These are phyloP conservation scores for Caenorhabditis inopinata DNA, from an alignment of 1,140 invertebrate species.

Conservation along the genomic window DNA sequence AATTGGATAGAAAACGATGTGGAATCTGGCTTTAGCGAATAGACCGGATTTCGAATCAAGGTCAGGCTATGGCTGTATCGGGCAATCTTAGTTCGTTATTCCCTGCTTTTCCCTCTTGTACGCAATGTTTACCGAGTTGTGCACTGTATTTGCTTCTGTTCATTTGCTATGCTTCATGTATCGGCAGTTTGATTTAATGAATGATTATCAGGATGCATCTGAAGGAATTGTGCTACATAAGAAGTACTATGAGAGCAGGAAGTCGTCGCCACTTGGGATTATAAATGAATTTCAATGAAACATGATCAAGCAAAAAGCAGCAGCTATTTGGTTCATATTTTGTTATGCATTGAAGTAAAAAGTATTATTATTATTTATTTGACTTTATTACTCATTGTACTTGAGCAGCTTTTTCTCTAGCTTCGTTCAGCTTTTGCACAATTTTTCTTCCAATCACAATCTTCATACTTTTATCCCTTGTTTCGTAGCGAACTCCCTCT, in stretches of 20 bases:
- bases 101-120: background rate
- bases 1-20: conserved; percentile 21
- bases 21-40: background rate
- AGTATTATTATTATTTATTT: too few species aligned
- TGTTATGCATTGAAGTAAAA: background rate
- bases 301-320: background rate
- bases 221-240: conserved; percentile 18
- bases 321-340: too few species aligned
- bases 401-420: conserved; percentile 38
- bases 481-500: conserved; percentile 52
- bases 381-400: background rate
- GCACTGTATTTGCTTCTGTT: conserved; percentile 10
- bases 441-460: conserved; percentile 46
- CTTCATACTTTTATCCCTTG: conserved; percentile 49
- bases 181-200: background rate
- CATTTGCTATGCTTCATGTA: conserved; percentile 3
- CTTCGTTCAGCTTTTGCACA: conserved; percentile 44
- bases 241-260: conserved; percentile 23
- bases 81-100: conserved; percentile 19
- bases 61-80: conserved; percentile 19
- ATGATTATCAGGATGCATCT: background rate
- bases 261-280: background rate
- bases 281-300: background rate
- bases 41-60: conserved; percentile 32
- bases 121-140: background rate